Conservation (phyloP, 2,888 invertebrate genomes). For the Erynnis tages region DNA sequence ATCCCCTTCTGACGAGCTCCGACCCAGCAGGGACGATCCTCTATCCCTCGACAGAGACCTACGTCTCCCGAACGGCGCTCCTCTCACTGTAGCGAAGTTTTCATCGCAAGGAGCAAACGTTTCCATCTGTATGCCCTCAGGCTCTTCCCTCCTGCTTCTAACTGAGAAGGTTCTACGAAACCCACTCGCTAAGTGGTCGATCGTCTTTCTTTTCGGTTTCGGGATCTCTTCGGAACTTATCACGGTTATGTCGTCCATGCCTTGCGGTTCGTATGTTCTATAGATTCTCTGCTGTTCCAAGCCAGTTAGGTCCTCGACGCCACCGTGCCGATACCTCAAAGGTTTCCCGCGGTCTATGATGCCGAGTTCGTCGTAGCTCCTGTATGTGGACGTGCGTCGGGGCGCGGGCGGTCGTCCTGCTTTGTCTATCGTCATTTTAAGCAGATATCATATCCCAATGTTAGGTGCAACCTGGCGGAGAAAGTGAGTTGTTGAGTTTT, state of each 20-base stretch:
- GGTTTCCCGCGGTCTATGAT: conserved; percentile 63
- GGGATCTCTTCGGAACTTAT: conserved; percentile 73
- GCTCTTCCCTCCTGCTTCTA: conserved; percentile 58
- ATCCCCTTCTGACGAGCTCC: conserved; percentile 88
- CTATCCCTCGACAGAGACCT: conserved; percentile 76
- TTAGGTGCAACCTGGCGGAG: conserved; percentile 62
- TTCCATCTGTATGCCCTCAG: conserved; percentile 68
- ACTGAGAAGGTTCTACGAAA: conserved; percentile 74
- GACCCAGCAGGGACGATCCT: conserved; percentile 76
- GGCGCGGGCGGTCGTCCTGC: conserved; percentile 71
- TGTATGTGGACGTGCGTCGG: conserved; percentile 69
- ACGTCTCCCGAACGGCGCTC: conserved; percentile 70
- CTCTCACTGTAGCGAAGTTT: conserved; percentile 70
- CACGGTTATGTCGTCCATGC: conserved; percentile 72
- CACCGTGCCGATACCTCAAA: conserved; percentile 66
- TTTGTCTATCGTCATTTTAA: conserved; percentile 72
- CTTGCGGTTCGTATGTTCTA: conserved; percentile 53
- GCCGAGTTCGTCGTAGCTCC: conserved; percentile 75
- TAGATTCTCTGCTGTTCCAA: conserved; percentile 55
- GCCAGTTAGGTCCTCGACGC: conserved; percentile 67
- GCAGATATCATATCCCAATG: conserved; percentile 35
- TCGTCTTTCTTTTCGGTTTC: conserved; percentile 63
- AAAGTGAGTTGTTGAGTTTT: conserved; percentile 50
- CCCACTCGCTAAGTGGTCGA: conserved; percentile 70
- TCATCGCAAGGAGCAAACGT: conserved; percentile 65